Conservation (phyloP, 2,888 invertebrate species). For the Podotricha telesiphe region DNA sequence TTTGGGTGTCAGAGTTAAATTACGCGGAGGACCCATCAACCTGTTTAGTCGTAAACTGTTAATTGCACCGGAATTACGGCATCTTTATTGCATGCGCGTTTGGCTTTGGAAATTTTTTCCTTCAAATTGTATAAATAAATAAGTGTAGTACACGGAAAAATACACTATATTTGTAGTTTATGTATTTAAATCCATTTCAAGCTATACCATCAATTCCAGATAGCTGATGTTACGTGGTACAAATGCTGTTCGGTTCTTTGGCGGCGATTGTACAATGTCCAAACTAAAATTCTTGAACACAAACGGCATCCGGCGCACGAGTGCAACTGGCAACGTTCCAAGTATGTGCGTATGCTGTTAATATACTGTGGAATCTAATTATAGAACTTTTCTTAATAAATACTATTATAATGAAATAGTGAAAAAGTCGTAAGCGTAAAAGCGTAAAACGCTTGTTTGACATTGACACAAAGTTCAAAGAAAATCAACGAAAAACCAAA, state of each 20-base stretch:
- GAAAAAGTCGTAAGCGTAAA: constrained; percentile 52
- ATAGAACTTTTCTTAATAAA: constrained; percentile 52
- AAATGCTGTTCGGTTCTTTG: constrained; percentile 21
- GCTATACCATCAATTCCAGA: no score
- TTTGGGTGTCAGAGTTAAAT: constrained; percentile 28
- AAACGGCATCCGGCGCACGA: constrained; percentile 64
- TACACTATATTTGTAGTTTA: constrained; percentile 1
- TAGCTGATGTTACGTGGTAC: background rate
- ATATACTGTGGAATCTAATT: constrained; percentile 64
- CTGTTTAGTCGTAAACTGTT: constrained; percentile 33
- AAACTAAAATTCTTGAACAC: constrained; percentile 50
- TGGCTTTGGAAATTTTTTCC: constrained; percentile 25
- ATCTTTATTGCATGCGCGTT: constrained; percentile 30
- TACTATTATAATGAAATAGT: constrained; percentile 51
- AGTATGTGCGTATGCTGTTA: constrained; percentile 61
- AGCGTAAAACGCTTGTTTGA: constrained; percentile 48
- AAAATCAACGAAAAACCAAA: constrained; percentile 41
- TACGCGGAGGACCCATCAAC: constrained; percentile 32
- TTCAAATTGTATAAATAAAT: constrained; percentile 5
- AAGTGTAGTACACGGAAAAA: background rate
- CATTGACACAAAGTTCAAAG: constrained; percentile 51
- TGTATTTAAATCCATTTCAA: background rate
- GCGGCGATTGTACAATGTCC: constrained; percentile 38
- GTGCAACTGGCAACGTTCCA: constrained; percentile 68
- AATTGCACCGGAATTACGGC: constrained; percentile 36